Evolutionary conservation across 2,797 vertebrate genomes (phyloP), one percentile per base, ranked within the genome.

Genomic region (Synanceia verrucosa): DNA sequence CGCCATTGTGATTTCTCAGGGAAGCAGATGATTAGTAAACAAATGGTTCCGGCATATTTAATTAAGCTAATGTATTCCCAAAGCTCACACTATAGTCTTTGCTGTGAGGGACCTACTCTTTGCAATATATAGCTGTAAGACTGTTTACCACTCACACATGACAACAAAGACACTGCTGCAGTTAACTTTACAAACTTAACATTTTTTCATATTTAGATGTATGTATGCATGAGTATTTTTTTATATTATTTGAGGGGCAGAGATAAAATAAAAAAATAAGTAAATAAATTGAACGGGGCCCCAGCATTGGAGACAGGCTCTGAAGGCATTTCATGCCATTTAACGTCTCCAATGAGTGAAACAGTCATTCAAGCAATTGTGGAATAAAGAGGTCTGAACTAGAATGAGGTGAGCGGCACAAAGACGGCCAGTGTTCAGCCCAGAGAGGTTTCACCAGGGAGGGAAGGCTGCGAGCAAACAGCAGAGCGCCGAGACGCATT

Each of bases 11-110:
- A 79, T 80, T 90, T 89, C 79, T 81, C 83, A 80, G 73, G 81
- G 82, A 90, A 73, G 82, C 81, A 88, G 70, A 87, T 88, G 85
- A 92, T 85, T 83, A 75, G 82, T 81, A 84, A 83, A 86, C 86
- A 86, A 88, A 86, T 79, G 79, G 83, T 51, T 79, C 64, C 55
- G 76, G 80, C 84, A 81, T 87, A 81, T 90, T 86, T 79, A 87
- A 90, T 87, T 69, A 78, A 70, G 75, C 71, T 82, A 78, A 79
- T 71, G 76, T 70, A 39, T 19, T 66, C 41, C 44, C 73, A 64
- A 2, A 65, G 57, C 53, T 75, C 47, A 31, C 16, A 55, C 56
- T 69, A 11, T 29, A 65, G 67, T 14, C 19, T 61, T 57, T 19
- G 31, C 51, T 55, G 50, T 5, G 26, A 29, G 9, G 37, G 51